Conservation (phyloP, 2,797 vertebrate species). For the Karalla daura region DNA sequence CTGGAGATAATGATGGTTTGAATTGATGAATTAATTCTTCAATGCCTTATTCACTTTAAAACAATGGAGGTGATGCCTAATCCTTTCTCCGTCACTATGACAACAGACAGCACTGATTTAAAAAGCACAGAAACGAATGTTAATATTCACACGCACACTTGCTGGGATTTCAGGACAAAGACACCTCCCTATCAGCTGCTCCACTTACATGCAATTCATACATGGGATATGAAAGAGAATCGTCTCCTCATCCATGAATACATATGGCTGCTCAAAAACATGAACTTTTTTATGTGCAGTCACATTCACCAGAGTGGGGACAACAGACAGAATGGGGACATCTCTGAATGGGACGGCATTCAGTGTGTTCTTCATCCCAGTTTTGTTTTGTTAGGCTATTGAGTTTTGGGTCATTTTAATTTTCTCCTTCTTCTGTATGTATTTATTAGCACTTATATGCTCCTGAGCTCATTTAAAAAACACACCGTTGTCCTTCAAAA, state of each 20-base stretch:
- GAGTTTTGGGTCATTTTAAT: neutral
- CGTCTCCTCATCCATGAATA: neutral
- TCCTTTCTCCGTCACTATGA: neutral
- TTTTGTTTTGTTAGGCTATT: neutral
- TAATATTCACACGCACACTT: neutral
- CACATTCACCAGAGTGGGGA: neutral
- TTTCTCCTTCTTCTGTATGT: neutral
- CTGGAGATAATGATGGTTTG: neutral
- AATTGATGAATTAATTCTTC: constrained; percentile 21
- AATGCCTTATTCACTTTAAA: neutral
- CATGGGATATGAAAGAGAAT: neutral
- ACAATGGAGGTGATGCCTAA: neutral
- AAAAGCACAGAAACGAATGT: neutral
- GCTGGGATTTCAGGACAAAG: neutral
- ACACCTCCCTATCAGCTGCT: neutral
- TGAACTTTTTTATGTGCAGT: neutral
- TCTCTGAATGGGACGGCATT: neutral
- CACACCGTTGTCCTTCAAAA: neutral
- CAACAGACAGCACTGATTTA: neutral
- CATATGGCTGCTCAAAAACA: neutral
- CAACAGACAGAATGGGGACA: neutral
- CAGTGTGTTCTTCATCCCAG: neutral
- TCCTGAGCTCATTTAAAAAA: neutral
- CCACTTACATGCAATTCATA: neutral
- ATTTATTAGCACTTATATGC: neutral